Conservation (phyloP, 2,113 vertebrate genomes). For the Alexandromys fortis region DNA sequence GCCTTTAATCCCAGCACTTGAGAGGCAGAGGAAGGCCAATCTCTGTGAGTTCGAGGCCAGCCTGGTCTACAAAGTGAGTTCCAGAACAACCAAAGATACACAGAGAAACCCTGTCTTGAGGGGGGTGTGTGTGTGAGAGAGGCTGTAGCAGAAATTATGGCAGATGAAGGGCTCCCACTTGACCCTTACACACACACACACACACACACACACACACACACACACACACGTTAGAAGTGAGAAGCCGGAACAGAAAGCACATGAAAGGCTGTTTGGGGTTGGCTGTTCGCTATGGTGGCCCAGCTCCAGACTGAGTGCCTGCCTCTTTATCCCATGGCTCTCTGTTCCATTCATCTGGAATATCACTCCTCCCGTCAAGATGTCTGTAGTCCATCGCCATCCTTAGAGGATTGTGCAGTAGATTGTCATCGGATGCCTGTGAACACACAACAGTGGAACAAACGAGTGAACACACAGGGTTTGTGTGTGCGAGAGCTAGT, state of each 20-base stretch:
- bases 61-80: no score
- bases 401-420: not conserved
- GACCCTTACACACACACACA: not conserved
- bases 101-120: no score
- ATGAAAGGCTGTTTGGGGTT: not conserved
- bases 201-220: no score
- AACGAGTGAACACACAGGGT: not conserved
- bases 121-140: no score
- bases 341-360: not conserved
- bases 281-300: fast-evolving
- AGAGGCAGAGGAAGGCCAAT: no score
- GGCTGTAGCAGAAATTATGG: not conserved
- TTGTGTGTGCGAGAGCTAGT: not conserved
- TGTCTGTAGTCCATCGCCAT: not conserved
- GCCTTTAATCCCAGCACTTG: no score
- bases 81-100: no score
- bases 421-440: not conserved
- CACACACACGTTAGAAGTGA: no score
- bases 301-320: not conserved
- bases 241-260: not conserved
- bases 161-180: not conserved
- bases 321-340: not conserved
- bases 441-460: not conserved
- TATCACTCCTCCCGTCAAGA: not conserved
- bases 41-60: no score